Evolutionary conservation across 2,888 invertebrate genomes (phyloP).

Genomic region (Hyles lineata): DNA sequence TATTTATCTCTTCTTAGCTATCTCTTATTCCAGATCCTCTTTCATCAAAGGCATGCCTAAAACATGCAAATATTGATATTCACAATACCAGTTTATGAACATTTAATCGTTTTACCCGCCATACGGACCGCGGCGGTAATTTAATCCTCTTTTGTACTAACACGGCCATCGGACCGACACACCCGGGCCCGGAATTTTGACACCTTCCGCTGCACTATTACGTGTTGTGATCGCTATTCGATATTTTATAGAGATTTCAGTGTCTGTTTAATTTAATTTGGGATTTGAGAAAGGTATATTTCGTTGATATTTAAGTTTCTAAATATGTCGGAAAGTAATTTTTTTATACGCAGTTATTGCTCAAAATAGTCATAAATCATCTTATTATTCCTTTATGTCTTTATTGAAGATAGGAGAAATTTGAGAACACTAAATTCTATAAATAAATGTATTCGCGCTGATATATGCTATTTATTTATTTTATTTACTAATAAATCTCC

Average conservation of each 20-base stretch:
- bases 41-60: neutral
- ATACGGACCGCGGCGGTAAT: conserved; percentile 46
- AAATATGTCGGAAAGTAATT: too few species aligned
- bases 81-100: conserved; percentile 4
- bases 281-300: neutral
- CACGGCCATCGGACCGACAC: conserved; percentile 48
- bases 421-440: too few species aligned
- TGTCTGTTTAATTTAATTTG: conserved; percentile 27
- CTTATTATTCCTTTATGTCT: too few species aligned
- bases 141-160: conserved; percentile 55
- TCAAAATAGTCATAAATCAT: too few species aligned
- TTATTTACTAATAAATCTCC: too few species aligned
- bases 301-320: too few species aligned
- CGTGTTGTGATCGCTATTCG: conserved; percentile 36
- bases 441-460: too few species aligned
- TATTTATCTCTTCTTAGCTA: too few species aligned
- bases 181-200: conserved; percentile 54
- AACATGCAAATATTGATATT: neutral
- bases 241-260: conserved; percentile 37
- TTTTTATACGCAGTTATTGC: too few species aligned
- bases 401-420: too few species aligned
- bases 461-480: too few species aligned
- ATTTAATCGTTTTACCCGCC: conserved; percentile 11
- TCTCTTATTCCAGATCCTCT: neutral
- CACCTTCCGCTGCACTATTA: conserved; percentile 49